Evolutionary conservation across 2,888 invertebrate genomes (phyloP).

Genomic region (Cheilosia urbana): DNA sequence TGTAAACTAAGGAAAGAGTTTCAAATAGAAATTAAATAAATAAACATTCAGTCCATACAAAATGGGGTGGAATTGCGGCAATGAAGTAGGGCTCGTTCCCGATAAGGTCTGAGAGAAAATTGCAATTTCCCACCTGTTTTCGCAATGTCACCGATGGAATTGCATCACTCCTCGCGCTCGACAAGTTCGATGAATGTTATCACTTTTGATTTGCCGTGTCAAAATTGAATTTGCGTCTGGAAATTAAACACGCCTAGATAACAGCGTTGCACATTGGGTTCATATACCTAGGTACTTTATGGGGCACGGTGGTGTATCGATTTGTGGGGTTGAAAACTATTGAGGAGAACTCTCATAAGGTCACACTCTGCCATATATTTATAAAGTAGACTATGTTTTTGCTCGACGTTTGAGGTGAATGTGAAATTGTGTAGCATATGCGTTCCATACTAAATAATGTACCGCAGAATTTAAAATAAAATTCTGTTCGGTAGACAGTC

Average conservation of each 20-base stretch:
- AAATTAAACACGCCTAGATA: slow-evolving; percentile 39
- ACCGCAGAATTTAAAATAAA: no score
- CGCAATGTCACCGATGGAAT: slow-evolving; percentile 15
- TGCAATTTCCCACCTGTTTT: slow-evolving; percentile 62
- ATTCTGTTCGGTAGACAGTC: no score
- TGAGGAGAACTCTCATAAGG: neutral
- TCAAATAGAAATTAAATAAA: slow-evolving; percentile 40
- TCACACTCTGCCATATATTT: neutral
- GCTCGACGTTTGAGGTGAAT: neutral
- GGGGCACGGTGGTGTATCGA: slow-evolving; percentile 1
- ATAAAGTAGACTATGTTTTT: neutral
- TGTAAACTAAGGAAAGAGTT: slow-evolving; percentile 29
- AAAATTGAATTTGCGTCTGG: slow-evolving; percentile 62
- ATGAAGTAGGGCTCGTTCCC: slow-evolving; percentile 7
- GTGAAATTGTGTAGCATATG: neutral
- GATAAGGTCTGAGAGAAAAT: slow-evolving; percentile 19
- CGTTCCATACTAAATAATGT: no score
- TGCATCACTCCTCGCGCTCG: slow-evolving; percentile 1
- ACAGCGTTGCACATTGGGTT: neutral
- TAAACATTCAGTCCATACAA: slow-evolving; percentile 33
- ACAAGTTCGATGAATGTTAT: slow-evolving; percentile 41
- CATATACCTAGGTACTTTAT: neutral
- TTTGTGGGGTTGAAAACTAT: neutral
- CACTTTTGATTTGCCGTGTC: slow-evolving; percentile 48
- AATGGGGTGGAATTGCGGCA: neutral